Conservation (phyloP, 2,113 vertebrate genomes). For the Oncorhynchus mykiss region DNA sequence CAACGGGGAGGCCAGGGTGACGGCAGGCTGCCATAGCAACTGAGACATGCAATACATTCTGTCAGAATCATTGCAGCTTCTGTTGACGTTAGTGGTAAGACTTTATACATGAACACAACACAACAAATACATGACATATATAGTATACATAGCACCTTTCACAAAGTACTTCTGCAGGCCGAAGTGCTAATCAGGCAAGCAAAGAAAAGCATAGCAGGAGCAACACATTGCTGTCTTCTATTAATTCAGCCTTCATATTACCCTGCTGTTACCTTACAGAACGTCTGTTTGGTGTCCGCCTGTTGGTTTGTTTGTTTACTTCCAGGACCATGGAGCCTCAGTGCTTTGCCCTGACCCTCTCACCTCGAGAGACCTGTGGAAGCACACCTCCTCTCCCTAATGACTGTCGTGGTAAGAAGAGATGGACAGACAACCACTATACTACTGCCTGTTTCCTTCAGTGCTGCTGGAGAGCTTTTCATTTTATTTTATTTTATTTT, state of each 20-base stretch:
- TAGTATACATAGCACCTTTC: not conserved
- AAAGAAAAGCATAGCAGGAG: not conserved
- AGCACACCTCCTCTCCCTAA: conserved; percentile 79
- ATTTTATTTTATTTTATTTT: too few species aligned
- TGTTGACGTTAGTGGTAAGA: not conserved
- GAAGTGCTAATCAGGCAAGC: not conserved
- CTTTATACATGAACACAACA: not conserved
- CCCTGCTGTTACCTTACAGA: not conserved
- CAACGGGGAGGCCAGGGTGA: conserved; percentile 71
- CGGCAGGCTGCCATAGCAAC: conserved; percentile 68
- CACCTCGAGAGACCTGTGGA: conserved; percentile 71
- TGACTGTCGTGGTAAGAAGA: conserved; percentile 80
- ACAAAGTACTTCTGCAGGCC: conserved; percentile 47
- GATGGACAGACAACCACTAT: not conserved
- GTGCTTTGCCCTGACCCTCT: conserved; percentile 79
- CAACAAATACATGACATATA: not conserved
- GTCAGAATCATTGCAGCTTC: conserved; percentile 56
- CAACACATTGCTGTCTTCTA: not conserved
- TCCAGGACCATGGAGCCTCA: conserved; percentile 84
- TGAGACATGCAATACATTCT: conserved; percentile 76
- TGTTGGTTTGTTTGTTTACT: conserved; percentile 60
- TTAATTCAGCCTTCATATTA: not conserved
- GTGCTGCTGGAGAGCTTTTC: too few species aligned
- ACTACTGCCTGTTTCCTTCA: not conserved
- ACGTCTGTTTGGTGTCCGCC: conserved; percentile 18